phyloP scores from a whole-genome alignment of 2,113 vertebrate genomes.

The Chloroceryle aenea region DNA sequence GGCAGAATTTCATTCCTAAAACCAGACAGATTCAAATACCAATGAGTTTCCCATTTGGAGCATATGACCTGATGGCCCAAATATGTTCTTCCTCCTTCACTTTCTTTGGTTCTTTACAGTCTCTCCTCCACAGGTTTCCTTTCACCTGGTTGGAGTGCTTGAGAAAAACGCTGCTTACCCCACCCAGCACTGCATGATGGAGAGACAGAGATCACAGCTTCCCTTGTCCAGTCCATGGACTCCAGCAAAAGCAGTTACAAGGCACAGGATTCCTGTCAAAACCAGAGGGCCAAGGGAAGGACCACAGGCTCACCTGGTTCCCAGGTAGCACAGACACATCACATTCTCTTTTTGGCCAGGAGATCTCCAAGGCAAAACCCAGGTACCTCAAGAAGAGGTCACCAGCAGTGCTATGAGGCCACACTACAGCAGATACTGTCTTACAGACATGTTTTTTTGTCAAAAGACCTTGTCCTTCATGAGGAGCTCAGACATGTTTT shows the following conservation, averaged over 20 bases:
- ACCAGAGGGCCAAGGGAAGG: not conserved
- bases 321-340: not conserved
- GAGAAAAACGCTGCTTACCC: not conserved
- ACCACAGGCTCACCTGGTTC: not conserved
- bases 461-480: not conserved
- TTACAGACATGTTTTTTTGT: not conserved
- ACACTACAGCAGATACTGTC: not conserved
- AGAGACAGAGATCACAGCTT: not conserved
- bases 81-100: not conserved
- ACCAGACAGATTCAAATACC: not conserved
- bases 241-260: not conserved
- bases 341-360: not conserved
- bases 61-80: not conserved
- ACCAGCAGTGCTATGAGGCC: not conserved
- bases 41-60: not conserved
- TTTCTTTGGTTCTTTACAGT: not conserved
- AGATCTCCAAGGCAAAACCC: not conserved
- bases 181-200: not conserved
- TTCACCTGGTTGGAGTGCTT: not conserved
- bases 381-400: not conserved
- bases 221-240: rapidly evolving
- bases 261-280: not conserved
- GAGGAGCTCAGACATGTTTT: not conserved
- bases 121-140: not conserved
- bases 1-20: not conserved